Conservation (phyloP, 1,140 invertebrate species). For the Asbolus verrucosus region DNA sequence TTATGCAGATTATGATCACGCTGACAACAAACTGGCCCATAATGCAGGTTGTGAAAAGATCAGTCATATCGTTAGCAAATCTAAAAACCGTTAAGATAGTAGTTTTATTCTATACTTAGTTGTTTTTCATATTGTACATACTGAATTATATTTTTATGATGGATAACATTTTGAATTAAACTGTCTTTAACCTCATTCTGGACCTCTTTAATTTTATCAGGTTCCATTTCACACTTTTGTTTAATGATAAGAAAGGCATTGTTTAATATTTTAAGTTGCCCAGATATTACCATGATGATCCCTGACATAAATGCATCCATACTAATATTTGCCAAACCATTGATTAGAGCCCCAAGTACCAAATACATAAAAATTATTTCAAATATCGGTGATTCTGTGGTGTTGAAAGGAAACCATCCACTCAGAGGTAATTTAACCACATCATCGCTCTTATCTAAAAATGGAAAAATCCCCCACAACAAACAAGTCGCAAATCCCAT, state of each 20-base stretch:
- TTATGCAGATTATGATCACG: constrained; percentile 54
- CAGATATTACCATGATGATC: constrained; percentile 19
- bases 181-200: neutral
- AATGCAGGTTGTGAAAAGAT: constrained; percentile 47
- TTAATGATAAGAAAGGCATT: neutral
- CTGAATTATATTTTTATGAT: constrained; percentile 22
- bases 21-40: constrained; percentile 53
- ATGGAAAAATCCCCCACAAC: constrained; percentile 55
- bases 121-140: neutral
- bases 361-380: constrained; percentile 50
- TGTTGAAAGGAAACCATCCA: constrained; percentile 60
- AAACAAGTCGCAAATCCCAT: constrained; percentile 25
- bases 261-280: constrained; percentile 33
- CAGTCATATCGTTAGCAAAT: constrained; percentile 52
- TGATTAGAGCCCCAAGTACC: constrained; percentile 17
- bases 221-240: neutral
- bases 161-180: constrained; percentile 5
- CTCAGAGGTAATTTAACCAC: constrained; percentile 50
- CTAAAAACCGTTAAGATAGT: constrained; percentile 41
- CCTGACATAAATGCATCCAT: constrained; percentile 40
- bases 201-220: neutral
- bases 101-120: neutral
- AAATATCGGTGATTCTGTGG: constrained; percentile 45
- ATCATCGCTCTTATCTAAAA: constrained; percentile 41
- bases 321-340: constrained; percentile 42